Conservation (phyloP, 2,113 vertebrate species). For the Panthera uncia region DNA sequence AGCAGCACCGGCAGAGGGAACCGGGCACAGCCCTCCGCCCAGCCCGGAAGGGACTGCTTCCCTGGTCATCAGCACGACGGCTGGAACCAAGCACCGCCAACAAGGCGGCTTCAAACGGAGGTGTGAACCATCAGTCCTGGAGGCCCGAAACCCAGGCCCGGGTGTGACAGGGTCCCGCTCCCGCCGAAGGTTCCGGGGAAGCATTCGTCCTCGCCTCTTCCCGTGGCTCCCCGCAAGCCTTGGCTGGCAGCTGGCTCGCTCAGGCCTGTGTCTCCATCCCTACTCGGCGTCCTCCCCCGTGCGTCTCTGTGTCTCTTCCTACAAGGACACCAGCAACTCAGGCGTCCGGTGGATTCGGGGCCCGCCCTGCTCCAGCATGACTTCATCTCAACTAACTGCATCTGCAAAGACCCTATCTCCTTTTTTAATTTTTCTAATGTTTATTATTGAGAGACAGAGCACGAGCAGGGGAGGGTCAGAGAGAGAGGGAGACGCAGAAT, state of each 20-base stretch:
- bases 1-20: background rate
- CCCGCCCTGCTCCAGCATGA: background rate
- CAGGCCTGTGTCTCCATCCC: too few relatives aligned
- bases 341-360: background rate
- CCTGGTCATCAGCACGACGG: background rate
- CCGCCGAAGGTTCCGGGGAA: background rate
- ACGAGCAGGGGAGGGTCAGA: too few relatives aligned
- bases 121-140: background rate
- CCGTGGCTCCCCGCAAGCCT: background rate
- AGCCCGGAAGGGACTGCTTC: background rate
- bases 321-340: too few relatives aligned
- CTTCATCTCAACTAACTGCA: too few relatives aligned
- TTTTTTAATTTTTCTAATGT: too few relatives aligned
- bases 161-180: background rate
- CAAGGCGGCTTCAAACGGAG: background rate
- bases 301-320: background rate
- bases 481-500: too few relatives aligned
- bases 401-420: background rate
- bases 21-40: background rate
- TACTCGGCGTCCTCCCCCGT: too few relatives aligned
- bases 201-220: background rate
- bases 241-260: background rate
- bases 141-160: background rate
- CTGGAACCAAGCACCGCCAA: background rate
- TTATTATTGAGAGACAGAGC: too few relatives aligned